A percentile compares a stretch with the other conserved stretches of the same genome.
phyloP scores from a whole-genome alignment of 1,140 invertebrate genomes.

The Metaphire vulgaris region DNA sequence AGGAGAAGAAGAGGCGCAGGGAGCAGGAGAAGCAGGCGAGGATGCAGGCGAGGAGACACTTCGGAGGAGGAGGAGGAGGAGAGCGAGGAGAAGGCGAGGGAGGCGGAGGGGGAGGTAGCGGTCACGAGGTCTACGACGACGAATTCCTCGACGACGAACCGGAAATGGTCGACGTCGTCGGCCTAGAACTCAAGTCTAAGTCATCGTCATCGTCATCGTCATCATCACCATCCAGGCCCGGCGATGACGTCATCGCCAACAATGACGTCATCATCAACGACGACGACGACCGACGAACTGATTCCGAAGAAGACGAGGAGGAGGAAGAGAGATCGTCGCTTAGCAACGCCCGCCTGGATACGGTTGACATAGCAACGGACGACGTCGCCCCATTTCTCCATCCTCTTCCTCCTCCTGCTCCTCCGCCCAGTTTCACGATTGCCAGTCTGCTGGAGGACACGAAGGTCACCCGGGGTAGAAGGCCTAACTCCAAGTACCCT shows the following conservation, averaged over 20 bases:
- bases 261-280: neutral
- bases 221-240: neutral
- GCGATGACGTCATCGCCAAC: neutral
- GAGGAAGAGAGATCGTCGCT: neutral
- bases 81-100: too few relatives aligned
- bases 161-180: neutral
- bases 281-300: neutral
- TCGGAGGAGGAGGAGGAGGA: neutral
- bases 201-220: neutral
- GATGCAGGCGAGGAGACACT: neutral
- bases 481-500: slow-evolving; percentile 54
- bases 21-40: slow-evolving; percentile 62
- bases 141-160: neutral
- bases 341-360: neutral
- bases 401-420: slow-evolving; percentile 24
- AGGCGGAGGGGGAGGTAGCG: too few relatives aligned
- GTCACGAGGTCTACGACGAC: neutral
- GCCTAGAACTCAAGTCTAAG: neutral
- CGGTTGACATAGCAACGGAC: too few relatives aligned
- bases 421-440: slow-evolving; percentile 39
- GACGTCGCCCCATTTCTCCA: too few relatives aligned
- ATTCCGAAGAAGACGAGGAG: neutral
- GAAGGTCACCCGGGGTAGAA: slow-evolving; percentile 49
- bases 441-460: slow-evolving; percentile 46
- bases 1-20: slow-evolving; percentile 70